Base-by-base conservation (phyloP, 2,888 invertebrate species). In the Tinea semifulvella region DNA sequence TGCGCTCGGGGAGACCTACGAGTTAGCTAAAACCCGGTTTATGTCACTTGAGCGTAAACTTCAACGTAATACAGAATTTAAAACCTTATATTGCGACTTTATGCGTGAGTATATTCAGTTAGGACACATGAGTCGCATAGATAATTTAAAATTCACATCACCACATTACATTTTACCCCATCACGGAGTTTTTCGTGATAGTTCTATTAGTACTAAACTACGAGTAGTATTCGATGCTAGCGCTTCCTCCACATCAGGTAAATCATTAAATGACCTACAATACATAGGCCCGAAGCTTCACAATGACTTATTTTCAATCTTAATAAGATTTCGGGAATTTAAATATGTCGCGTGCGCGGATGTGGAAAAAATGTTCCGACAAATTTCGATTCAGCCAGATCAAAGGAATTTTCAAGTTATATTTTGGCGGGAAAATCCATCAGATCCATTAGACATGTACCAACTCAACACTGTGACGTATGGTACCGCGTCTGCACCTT, bases 331-430 rank as follows among this genome's bases (percentile, higher is more conserved):
- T 43, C 18, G 54, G 11, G 50, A 51, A 28, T 44, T 51, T 46
- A 51, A 48, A 28, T 53, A 55, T 28, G 55, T 56, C 0, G 53
- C 57, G 0, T 56, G 55, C 3, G 55, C 54, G 2, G 58, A 56
- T 40, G 45, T 58, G 2, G 52, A 53, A 35, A 56, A 58, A 50
- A 60, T 63, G 58, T 63, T 52, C 44, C 31, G 63, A 0, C 57
- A 60, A 44, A 50, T 56, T 13, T 18, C 49, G 16, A 47, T 62
- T 14, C 42, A 54, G 8, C 28, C 46, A 1, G 49, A 54, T 14
- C 55, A 62, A 45, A 40, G 57, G 3, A 42, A 52, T 11, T 48
- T 58, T 3, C 64, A 65, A 46, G 42, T 55, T 25, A 60, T 63
- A 3, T 39, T 63, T 1, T 67, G 62, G 61, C 46, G 59, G 1